Evolutionary conservation across 1,140 invertebrate species (phyloP).

Genomic region (Melitaea cinxia): DNA sequence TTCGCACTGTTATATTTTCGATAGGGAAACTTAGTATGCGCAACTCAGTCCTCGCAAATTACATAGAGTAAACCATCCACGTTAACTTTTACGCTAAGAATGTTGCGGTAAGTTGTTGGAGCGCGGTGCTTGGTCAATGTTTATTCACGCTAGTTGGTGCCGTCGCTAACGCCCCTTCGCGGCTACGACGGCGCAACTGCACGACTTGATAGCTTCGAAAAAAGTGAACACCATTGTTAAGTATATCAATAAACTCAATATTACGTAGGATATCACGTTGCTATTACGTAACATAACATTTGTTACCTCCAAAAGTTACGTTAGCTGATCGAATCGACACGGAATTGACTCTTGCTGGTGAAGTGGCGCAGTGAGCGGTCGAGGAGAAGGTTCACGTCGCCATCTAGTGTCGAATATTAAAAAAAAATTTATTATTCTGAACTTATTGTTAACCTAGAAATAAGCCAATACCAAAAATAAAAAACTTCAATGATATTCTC

Average conservation of each 20-base stretch:
- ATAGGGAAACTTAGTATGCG: constrained; percentile 54
- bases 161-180: constrained; percentile 58
- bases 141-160: constrained; percentile 65
- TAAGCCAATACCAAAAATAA: neutral
- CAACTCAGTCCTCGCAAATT: constrained; percentile 76
- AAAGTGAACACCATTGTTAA: constrained; percentile 53
- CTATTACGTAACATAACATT: constrained; percentile 41
- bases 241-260: constrained; percentile 45
- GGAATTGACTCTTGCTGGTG: constrained; percentile 16
- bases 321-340: constrained; percentile 35
- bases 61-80: constrained; percentile 80
- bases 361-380: constrained; percentile 26
- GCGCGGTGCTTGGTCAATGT: constrained; percentile 66
- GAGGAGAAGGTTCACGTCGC: constrained; percentile 19
- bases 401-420: constrained; percentile 26
- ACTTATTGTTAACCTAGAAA: constrained; percentile 1
- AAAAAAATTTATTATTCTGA: neutral
- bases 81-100: constrained; percentile 81
- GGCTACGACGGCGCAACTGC: constrained; percentile 51
- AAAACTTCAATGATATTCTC: neutral
- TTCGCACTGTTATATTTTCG: constrained; percentile 63
- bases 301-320: constrained; percentile 38
- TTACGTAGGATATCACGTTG: constrained; percentile 41
- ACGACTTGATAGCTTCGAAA: constrained; percentile 41
- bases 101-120: constrained; percentile 76